Conservation (phyloP, 2,888 invertebrate genomes). For the Volucella zonaria region DNA sequence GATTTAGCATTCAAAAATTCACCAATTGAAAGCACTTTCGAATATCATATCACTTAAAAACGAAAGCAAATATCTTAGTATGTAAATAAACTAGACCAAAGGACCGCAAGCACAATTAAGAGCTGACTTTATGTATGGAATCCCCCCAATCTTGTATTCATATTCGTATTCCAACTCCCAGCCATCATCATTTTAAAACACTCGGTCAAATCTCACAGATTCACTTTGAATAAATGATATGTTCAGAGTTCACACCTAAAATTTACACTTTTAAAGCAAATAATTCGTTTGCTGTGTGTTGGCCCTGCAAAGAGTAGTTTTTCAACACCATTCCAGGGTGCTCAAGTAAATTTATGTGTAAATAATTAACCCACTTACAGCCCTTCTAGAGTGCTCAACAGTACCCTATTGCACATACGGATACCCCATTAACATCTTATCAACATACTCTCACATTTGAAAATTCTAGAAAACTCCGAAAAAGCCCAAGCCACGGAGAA, state of each 20-base stretch:
- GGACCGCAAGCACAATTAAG: too few species aligned
- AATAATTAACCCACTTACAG: conserved; percentile 67
- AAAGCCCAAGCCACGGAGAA: conserved; percentile 35
- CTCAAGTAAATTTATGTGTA: conserved; percentile 61
- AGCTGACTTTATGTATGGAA: too few species aligned
- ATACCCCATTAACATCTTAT: conserved; percentile 30
- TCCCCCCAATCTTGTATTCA: too few species aligned
- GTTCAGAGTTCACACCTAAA: conserved; percentile 52
- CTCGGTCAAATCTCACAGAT: conserved; percentile 55
- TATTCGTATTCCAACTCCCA: background rate
- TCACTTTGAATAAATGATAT: conserved; percentile 52
- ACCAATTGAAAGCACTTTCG: too few species aligned
- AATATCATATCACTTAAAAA: too few species aligned
- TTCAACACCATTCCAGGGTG: conserved; percentile 34
- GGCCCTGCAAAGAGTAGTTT: conserved; percentile 33
- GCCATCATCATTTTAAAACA: conserved; percentile 20
- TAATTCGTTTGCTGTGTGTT: background rate
- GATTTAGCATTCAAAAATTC: too few species aligned
- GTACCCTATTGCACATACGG: conserved; percentile 5
- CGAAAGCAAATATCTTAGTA: too few species aligned
- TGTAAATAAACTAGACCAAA: too few species aligned
- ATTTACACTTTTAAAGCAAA: conserved; percentile 40
- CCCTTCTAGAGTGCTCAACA: background rate
- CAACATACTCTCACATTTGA: conserved; percentile 51
- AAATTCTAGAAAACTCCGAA: conserved; percentile 1